Base-by-base conservation (phyloP, 2,888 invertebrate species). In the Machimus rusticus region DNA sequence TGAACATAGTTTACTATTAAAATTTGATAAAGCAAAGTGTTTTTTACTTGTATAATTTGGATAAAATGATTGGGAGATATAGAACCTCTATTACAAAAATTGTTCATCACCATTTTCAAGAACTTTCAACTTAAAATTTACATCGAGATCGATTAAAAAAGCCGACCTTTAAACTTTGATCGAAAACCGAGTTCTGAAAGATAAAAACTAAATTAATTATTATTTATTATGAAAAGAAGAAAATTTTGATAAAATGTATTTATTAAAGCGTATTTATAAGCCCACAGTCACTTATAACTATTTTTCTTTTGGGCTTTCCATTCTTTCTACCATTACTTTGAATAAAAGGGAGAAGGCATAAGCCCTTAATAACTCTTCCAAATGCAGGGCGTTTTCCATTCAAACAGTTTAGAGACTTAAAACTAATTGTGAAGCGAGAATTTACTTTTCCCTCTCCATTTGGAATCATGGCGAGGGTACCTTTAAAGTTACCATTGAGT, bases 341-440 rank as follows among this genome's bases (percentile, higher is more conserved):
- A 4, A 91, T 88, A 9, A 39, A 39, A 39, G 9, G 39, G 88
- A 92, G 88, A n/a, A 91, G 88, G 0, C 90, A 89, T 5, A 89
- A 46, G 1, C 92, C 92, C 3, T 89, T 89, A 5, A 90, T 74
- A 0, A 92, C 89, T 12, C 89, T 87, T 0, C 92, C 92, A 37
- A 92, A 92, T 12, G 91, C 89, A 39, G 91, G 89, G 5, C 92
- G 90, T 1, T 89, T 84, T 9, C 90, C 90, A 14, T 91, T 90
- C 12, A 89, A 77, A 3, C 90, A 88, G 1, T 89, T 88, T 77
- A 92, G 31, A 12, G 90, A 90, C 86, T 90, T 91, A n/a, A 92
- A 92, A 76, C 91, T 92, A 37, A 92, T 90, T 9, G 90, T 90
- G 46, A 92, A 92, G 87, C 90, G 89, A 4, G 92, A 88, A 3